phyloP scores from a whole-genome alignment of 2,113 vertebrate genomes.

The Catharus bicknelli region DNA sequence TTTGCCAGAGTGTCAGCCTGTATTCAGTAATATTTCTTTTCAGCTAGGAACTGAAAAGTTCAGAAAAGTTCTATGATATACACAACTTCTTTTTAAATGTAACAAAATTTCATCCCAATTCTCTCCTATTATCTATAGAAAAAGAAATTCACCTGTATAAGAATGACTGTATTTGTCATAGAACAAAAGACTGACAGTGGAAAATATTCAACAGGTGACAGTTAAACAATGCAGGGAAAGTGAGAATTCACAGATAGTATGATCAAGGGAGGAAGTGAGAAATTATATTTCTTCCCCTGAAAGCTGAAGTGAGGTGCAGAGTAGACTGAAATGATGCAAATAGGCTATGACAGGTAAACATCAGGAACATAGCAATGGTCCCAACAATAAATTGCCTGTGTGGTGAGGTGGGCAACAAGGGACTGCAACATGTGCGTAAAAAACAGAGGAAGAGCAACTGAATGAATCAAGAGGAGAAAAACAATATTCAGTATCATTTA shows the following conservation, averaged over 20 bases:
- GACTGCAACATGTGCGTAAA: background rate
- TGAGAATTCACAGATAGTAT: background rate
- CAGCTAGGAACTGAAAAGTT: background rate
- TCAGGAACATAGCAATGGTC: background rate
- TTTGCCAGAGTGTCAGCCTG: background rate
- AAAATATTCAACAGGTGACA: background rate
- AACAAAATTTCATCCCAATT: background rate
- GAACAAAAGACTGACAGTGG: background rate
- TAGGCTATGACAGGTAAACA: background rate
- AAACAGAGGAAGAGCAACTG: background rate
- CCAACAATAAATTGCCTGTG: background rate
- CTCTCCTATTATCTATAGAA: background rate
- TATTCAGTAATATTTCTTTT: background rate
- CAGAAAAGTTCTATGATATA: background rate
- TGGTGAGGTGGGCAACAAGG: background rate
- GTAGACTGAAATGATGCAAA: background rate
- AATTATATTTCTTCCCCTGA: background rate
- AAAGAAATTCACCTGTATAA: background rate
- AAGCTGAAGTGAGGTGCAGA: background rate
- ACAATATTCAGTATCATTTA: background rate
- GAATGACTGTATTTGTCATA: background rate
- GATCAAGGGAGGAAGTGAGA: background rate
- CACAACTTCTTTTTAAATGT: background rate
- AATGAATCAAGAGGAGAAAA: background rate
- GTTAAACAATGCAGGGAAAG: background rate